Conservation (phyloP, 1,140 invertebrate species). For the Ips nitidus region DNA sequence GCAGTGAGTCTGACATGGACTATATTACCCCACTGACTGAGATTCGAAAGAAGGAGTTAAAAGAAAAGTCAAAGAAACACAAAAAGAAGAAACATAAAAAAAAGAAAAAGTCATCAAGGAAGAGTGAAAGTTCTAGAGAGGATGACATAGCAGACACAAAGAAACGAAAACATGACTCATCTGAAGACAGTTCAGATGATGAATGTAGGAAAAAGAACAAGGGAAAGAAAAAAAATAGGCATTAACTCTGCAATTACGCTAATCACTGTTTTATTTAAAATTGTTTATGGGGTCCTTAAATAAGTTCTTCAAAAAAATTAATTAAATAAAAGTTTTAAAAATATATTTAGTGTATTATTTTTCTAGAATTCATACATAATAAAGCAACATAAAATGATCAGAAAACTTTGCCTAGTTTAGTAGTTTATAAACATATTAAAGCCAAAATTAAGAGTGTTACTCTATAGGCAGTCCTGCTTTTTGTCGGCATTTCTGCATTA, state of each 20-base stretch:
- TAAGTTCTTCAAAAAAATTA: no score
- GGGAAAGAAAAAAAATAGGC: neutral
- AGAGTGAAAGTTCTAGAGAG: slow-evolving; percentile 19
- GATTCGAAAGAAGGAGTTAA: slow-evolving; percentile 74
- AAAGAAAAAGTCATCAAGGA: slow-evolving; percentile 16
- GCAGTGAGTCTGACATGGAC: slow-evolving; percentile 82
- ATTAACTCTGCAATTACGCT: neutral
- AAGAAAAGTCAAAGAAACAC: slow-evolving; percentile 62
- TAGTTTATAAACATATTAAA: neutral
- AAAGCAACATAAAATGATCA: no score
- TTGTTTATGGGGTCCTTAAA: no score
- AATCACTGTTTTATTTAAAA: no score
- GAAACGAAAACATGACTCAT: neutral
- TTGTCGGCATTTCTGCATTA: slow-evolving; percentile 95
- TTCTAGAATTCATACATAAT: no score
- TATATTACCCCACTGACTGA: slow-evolving; percentile 80
- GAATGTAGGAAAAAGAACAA: neutral
- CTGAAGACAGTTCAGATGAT: neutral
- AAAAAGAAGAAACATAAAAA: slow-evolving; percentile 49
- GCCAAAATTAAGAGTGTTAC: neutral
- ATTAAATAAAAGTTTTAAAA: no score
- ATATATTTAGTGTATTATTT: no score
- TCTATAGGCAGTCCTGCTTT: slow-evolving; percentile 73
- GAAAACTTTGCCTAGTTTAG: no score
- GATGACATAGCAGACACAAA: slow-evolving; percentile 6